Percentiles rank a stretch among this genome's conserved stretches.
Conservation (phyloP, 2,113 vertebrate genomes). For the Todiramphus chloris region DNA sequence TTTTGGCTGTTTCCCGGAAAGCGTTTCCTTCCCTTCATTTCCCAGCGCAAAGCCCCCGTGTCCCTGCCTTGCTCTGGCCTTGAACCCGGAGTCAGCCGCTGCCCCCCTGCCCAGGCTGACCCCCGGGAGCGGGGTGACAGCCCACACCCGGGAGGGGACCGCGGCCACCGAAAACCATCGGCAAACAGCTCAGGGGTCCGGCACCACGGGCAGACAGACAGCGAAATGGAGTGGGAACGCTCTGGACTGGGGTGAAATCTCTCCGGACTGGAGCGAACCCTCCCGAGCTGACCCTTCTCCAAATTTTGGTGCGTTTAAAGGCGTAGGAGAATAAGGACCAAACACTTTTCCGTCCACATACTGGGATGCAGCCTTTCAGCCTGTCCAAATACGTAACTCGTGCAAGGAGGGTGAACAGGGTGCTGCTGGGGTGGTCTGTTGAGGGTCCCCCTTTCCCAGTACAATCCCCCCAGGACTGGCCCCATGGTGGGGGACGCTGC, state of each 20-base stretch:
- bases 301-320: background rate
- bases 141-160: too few relatives aligned
- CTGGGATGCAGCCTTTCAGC: background rate
- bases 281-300: background rate
- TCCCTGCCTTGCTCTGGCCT: background rate
- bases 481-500: background rate
- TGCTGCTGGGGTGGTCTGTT: background rate
- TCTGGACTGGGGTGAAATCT: background rate
- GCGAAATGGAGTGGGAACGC: background rate
- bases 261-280: background rate
- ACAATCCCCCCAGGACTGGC: background rate
- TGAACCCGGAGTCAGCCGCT: background rate
- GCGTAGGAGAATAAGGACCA: background rate
- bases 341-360: background rate
- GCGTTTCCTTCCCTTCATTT: slow-evolving; percentile 2
- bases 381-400: background rate
- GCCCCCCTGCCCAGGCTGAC: background rate
- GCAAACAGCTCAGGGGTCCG: background rate
- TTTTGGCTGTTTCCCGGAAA: background rate
- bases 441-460: background rate
- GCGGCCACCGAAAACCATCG: background rate
- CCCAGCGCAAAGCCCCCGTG: background rate
- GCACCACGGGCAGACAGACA: background rate
- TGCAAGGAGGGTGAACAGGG: background rate
- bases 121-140: background rate